Conservation (phyloP, 2,888 invertebrate genomes). For the Ophion ventricosus region DNA sequence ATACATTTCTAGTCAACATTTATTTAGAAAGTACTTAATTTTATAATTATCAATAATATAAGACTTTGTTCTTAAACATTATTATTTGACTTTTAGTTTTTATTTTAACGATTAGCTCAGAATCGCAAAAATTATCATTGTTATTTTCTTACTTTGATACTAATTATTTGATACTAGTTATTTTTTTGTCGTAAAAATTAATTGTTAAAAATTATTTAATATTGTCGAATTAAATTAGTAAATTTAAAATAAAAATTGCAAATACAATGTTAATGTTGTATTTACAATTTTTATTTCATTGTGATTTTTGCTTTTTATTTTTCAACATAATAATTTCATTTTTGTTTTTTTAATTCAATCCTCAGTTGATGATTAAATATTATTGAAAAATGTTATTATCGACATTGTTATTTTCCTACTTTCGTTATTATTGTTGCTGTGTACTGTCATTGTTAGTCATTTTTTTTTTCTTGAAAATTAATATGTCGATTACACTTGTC, state of each 20-base stretch:
- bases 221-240: no score
- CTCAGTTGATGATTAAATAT: no score
- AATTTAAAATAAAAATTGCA: no score
- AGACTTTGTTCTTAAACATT: neutral
- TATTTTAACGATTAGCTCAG: constrained; percentile 16
- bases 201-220: no score
- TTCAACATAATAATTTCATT: no score
- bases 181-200: neutral
- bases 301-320: no score
- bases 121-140: neutral
- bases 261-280: no score
- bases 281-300: no score
- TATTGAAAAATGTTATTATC: neutral
- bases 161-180: neutral
- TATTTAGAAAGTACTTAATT: neutral
- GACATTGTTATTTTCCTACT: neutral
- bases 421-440: neutral
- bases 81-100: constrained; percentile 75
- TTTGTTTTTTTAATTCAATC: no score
- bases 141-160: neutral
- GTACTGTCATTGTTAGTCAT: neutral
- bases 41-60: neutral
- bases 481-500: neutral
- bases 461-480: neutral
- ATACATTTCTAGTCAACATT: neutral